A percentile compares a stretch with the other conserved stretches of the same genome.
Conservation (phyloP, 2,113 vertebrate species). For the Tragelaphus buxtoni region DNA sequence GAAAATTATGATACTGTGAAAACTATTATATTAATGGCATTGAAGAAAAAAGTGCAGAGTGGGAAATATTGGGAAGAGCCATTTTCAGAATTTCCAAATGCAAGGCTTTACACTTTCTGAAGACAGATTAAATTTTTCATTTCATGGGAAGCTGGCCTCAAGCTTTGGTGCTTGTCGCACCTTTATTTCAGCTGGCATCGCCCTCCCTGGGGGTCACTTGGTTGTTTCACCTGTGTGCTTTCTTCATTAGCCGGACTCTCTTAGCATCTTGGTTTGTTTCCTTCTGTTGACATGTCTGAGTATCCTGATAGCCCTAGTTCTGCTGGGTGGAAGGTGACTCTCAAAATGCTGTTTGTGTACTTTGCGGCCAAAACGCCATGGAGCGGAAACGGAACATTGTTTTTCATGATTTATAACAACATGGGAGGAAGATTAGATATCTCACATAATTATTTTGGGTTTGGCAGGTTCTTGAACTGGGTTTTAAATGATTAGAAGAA, state of each 20-base stretch:
- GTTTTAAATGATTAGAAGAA: conserved; percentile 21
- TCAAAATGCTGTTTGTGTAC: background rate
- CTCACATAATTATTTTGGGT: conserved; percentile 32
- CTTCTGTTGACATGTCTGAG: background rate
- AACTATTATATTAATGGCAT: background rate
- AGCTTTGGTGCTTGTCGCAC: background rate
- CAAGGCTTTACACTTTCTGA: background rate
- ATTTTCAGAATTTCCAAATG: background rate
- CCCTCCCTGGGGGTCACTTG: background rate
- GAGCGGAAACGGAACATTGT: background rate
- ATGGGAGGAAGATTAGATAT: conserved; percentile 21
- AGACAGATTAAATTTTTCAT: background rate
- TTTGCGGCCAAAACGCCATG: background rate
- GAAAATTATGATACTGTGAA: background rate
- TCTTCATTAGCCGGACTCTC: background rate
- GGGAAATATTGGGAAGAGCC: background rate
- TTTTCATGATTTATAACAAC: conserved; percentile 53
- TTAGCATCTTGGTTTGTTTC: background rate
- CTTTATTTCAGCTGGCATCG: accelerated
- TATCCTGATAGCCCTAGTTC: background rate
- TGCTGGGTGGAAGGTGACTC: conserved; percentile 17
- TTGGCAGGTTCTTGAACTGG: conserved; percentile 40
- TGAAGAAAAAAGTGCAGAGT: background rate
- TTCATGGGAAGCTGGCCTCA: background rate
- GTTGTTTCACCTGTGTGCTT: background rate